Evolutionary conservation across 2,113 vertebrate species (phyloP).

Genomic region (Trogon surrucura): DNA sequence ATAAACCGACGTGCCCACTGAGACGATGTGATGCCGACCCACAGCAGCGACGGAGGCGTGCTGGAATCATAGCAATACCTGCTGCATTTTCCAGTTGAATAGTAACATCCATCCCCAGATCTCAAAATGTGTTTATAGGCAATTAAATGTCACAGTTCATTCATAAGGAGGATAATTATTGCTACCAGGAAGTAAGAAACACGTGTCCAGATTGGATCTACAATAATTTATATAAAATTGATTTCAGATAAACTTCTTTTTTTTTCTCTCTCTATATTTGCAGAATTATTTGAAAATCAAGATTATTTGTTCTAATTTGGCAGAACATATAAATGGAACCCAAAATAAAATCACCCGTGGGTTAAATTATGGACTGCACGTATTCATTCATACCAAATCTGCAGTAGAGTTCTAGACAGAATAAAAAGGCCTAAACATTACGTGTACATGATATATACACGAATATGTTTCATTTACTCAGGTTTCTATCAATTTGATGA

Average conservation of each 20-base stretch:
- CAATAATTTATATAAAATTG: background rate
- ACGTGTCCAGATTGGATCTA: background rate
- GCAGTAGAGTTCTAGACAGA: background rate
- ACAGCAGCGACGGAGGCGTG: accelerated
- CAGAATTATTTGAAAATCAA: background rate
- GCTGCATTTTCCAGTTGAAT: background rate
- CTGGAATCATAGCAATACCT: background rate
- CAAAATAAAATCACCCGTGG: background rate
- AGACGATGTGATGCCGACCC: background rate
- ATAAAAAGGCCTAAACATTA: background rate
- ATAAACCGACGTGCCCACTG: background rate
- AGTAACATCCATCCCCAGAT: background rate
- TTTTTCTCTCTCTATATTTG: background rate
- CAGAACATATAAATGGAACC: background rate
- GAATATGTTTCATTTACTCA: background rate
- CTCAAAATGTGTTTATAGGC: constrained; percentile 36
- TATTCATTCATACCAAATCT: background rate
- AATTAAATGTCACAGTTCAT: constrained; percentile 28
- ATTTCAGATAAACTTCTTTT: background rate
- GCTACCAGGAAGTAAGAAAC: background rate
- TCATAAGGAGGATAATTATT: background rate
- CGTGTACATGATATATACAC: background rate
- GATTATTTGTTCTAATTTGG: background rate
- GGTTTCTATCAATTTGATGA: background rate
- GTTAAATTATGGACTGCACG: background rate